These are phyloP conservation scores for Quiscalus mexicanus DNA, from an alignment of 2,113 vertebrate genomes.

Conservation along the genomic window DNA sequence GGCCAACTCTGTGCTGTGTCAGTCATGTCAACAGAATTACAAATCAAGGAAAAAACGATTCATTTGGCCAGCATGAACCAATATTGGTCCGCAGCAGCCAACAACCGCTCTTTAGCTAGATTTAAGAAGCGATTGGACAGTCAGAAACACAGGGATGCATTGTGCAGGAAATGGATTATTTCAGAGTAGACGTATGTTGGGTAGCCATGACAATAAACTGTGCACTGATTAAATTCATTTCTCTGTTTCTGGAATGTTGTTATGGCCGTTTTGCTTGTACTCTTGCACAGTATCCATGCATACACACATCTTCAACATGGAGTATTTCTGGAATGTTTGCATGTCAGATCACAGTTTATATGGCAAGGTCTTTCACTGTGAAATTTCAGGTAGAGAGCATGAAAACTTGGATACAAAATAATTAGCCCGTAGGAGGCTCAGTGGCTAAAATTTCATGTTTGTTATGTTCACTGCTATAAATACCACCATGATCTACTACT, in stretches of 20 bases:
- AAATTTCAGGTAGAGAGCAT: background rate
- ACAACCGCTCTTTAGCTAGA: background rate
- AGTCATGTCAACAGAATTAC: background rate
- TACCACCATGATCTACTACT: background rate
- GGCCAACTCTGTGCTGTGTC: background rate
- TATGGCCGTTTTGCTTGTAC: background rate
- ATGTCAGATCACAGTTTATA: background rate
- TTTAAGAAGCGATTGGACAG: background rate
- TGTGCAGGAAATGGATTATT: background rate
- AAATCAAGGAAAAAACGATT: background rate
- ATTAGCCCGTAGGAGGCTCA: background rate
- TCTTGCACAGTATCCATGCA: background rate
- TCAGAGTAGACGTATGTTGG: background rate
- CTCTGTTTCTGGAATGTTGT: background rate
- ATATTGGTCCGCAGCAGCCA: background rate
- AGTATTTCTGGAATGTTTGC: background rate
- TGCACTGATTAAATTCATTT: background rate
- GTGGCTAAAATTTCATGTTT: background rate
- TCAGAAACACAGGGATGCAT: background rate
- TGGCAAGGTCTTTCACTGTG: background rate
- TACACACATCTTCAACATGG: background rate
- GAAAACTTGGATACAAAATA: background rate
- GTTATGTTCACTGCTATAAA: background rate
- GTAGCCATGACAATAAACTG: background rate
- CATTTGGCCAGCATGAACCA: background rate